Evolutionary conservation across 2,797 vertebrate genomes (phyloP), one percentile per base, ranked within the genome.

Genomic region (Phylloscopus collybita): DNA sequence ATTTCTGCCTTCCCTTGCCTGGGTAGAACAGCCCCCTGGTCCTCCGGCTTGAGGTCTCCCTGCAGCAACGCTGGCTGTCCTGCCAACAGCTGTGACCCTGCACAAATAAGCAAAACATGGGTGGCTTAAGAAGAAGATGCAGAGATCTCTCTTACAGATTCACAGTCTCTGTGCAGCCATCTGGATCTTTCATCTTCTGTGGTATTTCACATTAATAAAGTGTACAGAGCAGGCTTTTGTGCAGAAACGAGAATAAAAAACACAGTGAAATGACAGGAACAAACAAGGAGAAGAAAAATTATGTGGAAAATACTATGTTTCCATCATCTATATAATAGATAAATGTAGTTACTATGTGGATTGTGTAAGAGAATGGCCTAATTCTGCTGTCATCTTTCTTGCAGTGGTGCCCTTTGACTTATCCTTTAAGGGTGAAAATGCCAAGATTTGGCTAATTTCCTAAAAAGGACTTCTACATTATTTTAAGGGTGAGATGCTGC

Each of bases 21-120:
- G 42, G 16, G n/a, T 30, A 61, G 71, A 76, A 6, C 22, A 76
- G 29, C 45, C 50, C 6, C 13, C 38, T 30, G 30, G 11, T 86
- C 26, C 59, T 47, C 27, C 0, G 0, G 29, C 0, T 0, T 11
- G 26, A 29, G 4, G 22, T 30, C 20, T 69, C 45, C 34, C 38
- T 42, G 38, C 1, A 1, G 29, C 22, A 4, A 0, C 2, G 2
- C 4, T 40, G 74, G 8, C 16, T 67, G 11, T 72, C 50, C 57
- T 47, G 42, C 25, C n/a, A 44, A 40, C 40, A 84, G 21, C 47
- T 88, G 38, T 36, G 50, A 78, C 53, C n/a, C 57, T 71, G 32
- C 54, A 47, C 53, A 82, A 47, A 50, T 11, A 60, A 60, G 29
- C 4, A 64, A 65, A 75, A 59, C 27, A 57, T 0, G 1, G 3